Conservation (phyloP, 2,113 vertebrate genomes). For the Smithornis capensis region DNA sequence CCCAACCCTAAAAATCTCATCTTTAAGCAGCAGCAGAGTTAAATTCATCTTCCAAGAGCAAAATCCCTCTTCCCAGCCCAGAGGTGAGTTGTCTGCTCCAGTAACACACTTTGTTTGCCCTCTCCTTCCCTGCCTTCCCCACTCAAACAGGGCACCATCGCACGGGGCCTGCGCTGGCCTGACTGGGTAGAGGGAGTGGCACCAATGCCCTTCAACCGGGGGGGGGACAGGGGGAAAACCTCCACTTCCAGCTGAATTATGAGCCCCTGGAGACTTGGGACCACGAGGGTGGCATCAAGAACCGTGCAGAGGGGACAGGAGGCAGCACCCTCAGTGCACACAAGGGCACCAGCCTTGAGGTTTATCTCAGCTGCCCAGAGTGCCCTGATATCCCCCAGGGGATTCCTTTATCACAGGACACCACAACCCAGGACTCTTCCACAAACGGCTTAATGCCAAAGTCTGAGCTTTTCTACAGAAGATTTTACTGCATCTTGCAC, state of each 20-base stretch:
- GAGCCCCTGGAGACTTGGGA: background rate
- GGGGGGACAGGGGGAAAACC: background rate
- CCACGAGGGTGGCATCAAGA: background rate
- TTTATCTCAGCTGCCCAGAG: background rate
- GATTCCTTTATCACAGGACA: background rate
- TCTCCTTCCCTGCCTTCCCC: background rate
- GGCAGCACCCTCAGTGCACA: accelerated
- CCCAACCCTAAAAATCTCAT: background rate
- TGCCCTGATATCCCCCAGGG: background rate
- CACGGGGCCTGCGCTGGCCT: background rate
- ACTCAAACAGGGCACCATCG: background rate
- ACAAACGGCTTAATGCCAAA: background rate
- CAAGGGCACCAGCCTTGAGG: accelerated
- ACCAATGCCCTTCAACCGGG: accelerated
- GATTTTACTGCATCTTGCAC: background rate
- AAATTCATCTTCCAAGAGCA: background rate
- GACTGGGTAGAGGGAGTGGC: background rate
- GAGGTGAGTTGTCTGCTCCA: background rate
- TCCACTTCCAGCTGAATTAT: background rate
- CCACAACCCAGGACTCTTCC: accelerated
- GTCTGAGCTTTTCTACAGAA: background rate
- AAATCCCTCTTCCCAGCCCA: background rate
- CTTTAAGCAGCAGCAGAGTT: background rate
- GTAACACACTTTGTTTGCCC: background rate
- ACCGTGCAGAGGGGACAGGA: accelerated